Evolutionary conservation across 2,113 vertebrate genomes (phyloP), one percentile per base, ranked within the genome.

Genomic region (Neoarius graeffei): DNA sequence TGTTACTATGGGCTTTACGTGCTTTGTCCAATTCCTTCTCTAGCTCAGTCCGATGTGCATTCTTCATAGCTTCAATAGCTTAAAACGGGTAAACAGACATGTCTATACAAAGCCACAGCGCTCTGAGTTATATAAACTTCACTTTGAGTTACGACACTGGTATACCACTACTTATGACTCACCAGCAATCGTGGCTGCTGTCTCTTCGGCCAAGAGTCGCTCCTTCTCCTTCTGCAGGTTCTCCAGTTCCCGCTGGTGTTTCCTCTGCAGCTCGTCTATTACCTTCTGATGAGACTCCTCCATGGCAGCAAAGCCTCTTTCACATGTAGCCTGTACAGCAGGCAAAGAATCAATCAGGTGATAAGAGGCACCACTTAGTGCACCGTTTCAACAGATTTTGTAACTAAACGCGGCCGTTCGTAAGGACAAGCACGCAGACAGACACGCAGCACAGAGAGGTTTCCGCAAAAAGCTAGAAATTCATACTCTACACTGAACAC

Each of bases 41-140:
- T 91, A 96, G 90, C 94, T 96, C 96, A 0, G 90, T 85, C 54
- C 96, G 94, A 88, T 96, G 96, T 60, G 96, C 96, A n/a, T 96
- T 96, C 81, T 96, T 96, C 96, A 96, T 96, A 0, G 95, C 96
- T 91, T 96, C 96, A 17, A 96, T 96, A 8, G 96, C 96, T 96
- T 62, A 0, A 48, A 79, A 85, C 9, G 52, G 6, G 79, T 66
- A 30, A 11, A 52, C 73, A 77, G 54, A 79, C 14, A 30, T 0
- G 23, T 79, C 13, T 23, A 79, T 23, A 83, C 35, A 86, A 66
- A 66, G 35, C 80, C 57, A 82, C 30, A 20, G n/a, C 0, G 10
- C 7, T 30, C 8, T 25, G 25, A 52, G 35, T 27, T 25, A 30
- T 10, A 48, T 57, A 86, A 76, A 77, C 85, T 56, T 59, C 23